Evolutionary conservation across 1,140 invertebrate genomes (phyloP).

Genomic region (Cylas formicarius): DNA sequence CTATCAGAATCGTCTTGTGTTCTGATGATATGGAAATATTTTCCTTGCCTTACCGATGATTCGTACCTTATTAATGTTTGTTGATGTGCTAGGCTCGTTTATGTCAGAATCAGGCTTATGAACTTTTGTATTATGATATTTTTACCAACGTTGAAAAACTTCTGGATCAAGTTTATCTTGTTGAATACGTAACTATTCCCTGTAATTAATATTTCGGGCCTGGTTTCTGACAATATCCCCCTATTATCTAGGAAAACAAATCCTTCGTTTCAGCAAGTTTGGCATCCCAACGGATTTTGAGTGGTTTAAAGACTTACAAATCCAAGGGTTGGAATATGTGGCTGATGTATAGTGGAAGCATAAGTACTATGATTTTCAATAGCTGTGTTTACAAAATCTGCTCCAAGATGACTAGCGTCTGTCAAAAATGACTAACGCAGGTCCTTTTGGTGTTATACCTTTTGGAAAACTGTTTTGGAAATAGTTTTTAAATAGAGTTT

Average conservation of each 20-base stretch:
- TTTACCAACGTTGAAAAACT: too few species aligned
- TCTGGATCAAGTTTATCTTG: too few species aligned
- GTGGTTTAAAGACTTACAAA: conserved; percentile 23
- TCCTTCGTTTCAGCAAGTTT: too few species aligned
- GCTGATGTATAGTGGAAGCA: conserved; percentile 36
- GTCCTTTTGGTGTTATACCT: conserved; percentile 24
- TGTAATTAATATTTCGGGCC: too few species aligned
- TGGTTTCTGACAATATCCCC: neutral
- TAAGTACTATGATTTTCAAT: conserved; percentile 32
- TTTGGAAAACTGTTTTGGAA: conserved; percentile 34
- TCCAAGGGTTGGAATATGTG: conserved; percentile 38
- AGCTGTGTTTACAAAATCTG: conserved; percentile 32
- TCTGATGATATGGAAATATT: too few species aligned
- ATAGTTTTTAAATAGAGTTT: conserved; percentile 24
- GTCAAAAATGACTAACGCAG: conserved; percentile 37
- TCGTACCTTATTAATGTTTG: too few species aligned
- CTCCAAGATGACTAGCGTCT: conserved; percentile 33
- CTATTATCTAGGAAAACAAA: conserved; percentile 3
- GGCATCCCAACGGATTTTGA: conserved; percentile 17
- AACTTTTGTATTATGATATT: too few species aligned
- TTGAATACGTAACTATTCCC: too few species aligned
- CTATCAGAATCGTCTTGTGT: too few species aligned
- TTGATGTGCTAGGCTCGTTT: too few species aligned
- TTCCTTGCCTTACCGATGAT: too few species aligned
- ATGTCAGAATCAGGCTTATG: too few species aligned